Evolutionary conservation across 2,888 invertebrate species (phyloP).

Genomic region (Macaria liturata): DNA sequence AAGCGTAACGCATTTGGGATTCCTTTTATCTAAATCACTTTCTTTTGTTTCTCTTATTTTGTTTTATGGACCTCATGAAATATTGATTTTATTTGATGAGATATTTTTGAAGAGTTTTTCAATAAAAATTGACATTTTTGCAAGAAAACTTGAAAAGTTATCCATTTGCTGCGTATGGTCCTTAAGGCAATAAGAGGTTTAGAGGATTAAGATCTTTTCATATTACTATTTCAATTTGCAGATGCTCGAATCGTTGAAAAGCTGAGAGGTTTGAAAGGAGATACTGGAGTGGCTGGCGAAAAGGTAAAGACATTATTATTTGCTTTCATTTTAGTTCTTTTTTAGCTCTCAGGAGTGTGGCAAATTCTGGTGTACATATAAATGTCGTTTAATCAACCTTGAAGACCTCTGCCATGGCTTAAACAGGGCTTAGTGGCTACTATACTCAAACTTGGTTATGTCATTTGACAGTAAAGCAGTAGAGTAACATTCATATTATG

Average conservation of each 20-base stretch:
- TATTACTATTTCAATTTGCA: slow-evolving; percentile 37
- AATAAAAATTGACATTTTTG: too few relatives aligned
- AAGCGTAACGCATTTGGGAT: slow-evolving; percentile 41
- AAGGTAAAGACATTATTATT: slow-evolving; percentile 38
- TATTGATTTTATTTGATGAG: slow-evolving; percentile 4
- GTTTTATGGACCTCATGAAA: slow-evolving; percentile 13
- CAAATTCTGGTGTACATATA: too few relatives aligned
- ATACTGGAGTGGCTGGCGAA: slow-evolving; percentile 50
- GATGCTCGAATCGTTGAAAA: slow-evolving; percentile 55
- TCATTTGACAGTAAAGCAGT: too few relatives aligned
- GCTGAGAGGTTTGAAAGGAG: slow-evolving; percentile 59
- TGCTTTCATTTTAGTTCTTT: too few relatives aligned
- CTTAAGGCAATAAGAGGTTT: slow-evolving; percentile 6
- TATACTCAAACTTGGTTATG: too few relatives aligned
- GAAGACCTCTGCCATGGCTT: too few relatives aligned
- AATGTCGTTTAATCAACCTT: too few relatives aligned
- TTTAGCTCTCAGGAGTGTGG: too few relatives aligned
- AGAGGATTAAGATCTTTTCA: slow-evolving; percentile 10
- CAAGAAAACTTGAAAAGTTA: too few relatives aligned
- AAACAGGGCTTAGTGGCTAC: too few relatives aligned
- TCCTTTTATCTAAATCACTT: slow-evolving; percentile 39
- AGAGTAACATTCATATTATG: too few relatives aligned
- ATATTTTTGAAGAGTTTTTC: not conserved
- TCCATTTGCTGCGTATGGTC: slow-evolving; percentile 6
- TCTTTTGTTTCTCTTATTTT: slow-evolving; percentile 27